Conservation (phyloP, 2,113 vertebrate species). For the Mobula hypostoma region DNA sequence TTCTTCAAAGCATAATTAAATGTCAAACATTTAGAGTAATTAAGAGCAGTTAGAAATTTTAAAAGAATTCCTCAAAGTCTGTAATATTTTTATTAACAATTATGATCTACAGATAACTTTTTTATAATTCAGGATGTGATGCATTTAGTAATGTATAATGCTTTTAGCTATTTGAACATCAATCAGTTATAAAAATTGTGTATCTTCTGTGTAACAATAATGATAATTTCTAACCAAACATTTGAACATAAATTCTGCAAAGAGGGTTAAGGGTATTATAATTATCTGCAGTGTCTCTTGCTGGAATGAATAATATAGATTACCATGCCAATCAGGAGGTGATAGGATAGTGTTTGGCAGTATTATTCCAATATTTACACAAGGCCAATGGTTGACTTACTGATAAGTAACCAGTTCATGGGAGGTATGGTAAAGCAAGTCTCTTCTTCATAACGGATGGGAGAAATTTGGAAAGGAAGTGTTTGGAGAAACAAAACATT, state of each 20-base stretch:
- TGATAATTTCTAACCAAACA: background rate
- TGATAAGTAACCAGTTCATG: background rate
- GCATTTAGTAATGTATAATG: background rate
- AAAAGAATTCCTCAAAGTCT: background rate
- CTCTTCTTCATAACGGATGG: background rate
- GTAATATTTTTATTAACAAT: background rate
- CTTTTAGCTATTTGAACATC: background rate
- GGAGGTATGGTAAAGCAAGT: background rate
- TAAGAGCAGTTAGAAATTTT: background rate
- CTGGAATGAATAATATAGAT: background rate
- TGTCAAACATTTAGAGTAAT: background rate
- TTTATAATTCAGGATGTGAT: background rate
- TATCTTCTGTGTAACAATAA: background rate
- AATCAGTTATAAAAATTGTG: background rate
- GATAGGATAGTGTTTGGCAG: background rate
- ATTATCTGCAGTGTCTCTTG: background rate
- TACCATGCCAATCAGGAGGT: background rate
- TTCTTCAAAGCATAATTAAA: background rate
- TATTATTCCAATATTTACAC: background rate
- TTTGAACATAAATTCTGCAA: background rate
- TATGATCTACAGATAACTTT: background rate
- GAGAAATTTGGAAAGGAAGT: background rate
- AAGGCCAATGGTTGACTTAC: background rate
- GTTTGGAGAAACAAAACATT: background rate
- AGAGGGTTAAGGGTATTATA: background rate